These are phyloP conservation scores for Ceratina calcarata DNA, from an alignment of 1,140 invertebrate species.

Conservation along the genomic window DNA sequence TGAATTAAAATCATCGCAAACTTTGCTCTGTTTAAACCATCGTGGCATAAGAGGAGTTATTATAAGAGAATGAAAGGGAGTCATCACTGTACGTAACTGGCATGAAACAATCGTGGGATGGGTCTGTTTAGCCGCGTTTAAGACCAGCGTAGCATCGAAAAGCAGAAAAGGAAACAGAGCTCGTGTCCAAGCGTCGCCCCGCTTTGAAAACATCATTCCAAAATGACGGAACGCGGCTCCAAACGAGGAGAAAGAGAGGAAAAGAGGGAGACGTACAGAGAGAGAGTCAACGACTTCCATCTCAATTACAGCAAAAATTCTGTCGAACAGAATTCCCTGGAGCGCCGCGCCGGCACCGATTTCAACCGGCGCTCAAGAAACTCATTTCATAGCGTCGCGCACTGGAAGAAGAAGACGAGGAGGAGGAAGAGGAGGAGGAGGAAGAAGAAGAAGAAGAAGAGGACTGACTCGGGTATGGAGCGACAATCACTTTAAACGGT, in stretches of 20 bases:
- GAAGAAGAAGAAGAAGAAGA: slow-evolving; percentile 12
- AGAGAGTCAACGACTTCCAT: slow-evolving; percentile 13
- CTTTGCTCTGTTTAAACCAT: no score
- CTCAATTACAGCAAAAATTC: slow-evolving; percentile 34
- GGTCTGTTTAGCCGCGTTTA: no score
- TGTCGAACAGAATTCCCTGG: slow-evolving; percentile 30
- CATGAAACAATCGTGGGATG: no score
- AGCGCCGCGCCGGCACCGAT: slow-evolving; percentile 16
- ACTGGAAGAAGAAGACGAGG: neutral
- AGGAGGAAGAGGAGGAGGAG: neutral
- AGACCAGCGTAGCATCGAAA: no score
- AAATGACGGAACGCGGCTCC: no score
- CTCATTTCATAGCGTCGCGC: slow-evolving; percentile 30
- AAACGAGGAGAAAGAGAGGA: neutral
- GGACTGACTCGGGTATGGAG: neutral
- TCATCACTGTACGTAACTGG: no score
- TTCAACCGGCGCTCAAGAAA: slow-evolving; percentile 27
- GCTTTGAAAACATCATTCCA: no score
- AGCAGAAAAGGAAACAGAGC: no score
- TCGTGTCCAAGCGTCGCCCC: no score
- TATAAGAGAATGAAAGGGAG: no score
- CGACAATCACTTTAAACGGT: slow-evolving; percentile 39
- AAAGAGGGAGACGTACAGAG: neutral
- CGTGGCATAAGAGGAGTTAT: no score
- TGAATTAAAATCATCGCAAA: no score